Base-by-base conservation (phyloP, 2,888 invertebrate genomes). In the Onchidella celtica region DNA sequence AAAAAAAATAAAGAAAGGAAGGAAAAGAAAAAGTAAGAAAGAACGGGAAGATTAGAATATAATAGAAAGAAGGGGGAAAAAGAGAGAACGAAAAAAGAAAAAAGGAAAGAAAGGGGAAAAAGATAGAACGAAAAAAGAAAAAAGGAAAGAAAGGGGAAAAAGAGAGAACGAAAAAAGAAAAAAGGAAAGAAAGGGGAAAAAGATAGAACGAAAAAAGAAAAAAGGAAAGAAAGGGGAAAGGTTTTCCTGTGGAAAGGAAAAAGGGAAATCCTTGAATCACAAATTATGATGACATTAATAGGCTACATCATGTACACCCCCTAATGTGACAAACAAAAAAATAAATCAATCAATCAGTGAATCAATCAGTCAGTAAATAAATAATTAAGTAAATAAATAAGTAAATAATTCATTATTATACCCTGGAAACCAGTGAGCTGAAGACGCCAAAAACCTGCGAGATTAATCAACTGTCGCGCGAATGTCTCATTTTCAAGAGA, bases 121-220 rank as follows among this genome's bases (percentile, higher is more conserved):
- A 29, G 55, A 29, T 47, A 6, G 29, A 55, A 21, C 6, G 24
- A 14, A 24, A 29, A 14, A 27, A 24, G n/a, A 14, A 27, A 29
- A 14, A 29, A 55, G 6, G 72, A 55, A 6, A 55, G 27, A 55
- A 14, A 2, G 55, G 29, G 72, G 55, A 14, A 55, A 38, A 21
- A 24, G 3, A 21, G 32, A 24, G 36, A 9, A 74, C 17, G 55
- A 47, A 40, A 63, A 76, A 32, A 76, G 38, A 76, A 29, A 66
- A 57, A 47, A 47, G 63, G 63, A 63, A 63, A 75, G 38, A 38
- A 36, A 63, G 63, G 38, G 61, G 38, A 63, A 63, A 40, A 63
- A 57, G 40, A 21, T 27, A 27, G n/a, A 17, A 2, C 14, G 36
- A 3, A 17, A 27, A n/a, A 14, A 59, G 21, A 59, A 32, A 55